Conservation (phyloP, 2,888 invertebrate genomes). For the Latrodectus hesperus region DNA sequence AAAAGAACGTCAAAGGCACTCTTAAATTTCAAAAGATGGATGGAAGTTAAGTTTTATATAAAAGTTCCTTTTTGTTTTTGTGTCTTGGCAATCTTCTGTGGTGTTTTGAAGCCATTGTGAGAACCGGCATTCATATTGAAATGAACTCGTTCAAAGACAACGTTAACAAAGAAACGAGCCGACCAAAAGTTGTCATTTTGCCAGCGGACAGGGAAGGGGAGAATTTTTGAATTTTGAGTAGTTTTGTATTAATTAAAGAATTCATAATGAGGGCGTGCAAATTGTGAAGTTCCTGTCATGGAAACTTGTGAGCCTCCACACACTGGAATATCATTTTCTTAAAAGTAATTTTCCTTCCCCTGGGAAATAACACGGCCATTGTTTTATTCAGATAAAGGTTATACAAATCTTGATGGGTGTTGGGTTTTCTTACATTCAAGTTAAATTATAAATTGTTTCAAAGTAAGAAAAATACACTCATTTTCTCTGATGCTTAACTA, state of each 20-base stretch:
- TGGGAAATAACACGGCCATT: no score
- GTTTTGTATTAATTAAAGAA: constrained; percentile 63
- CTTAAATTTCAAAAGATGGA: constrained; percentile 40
- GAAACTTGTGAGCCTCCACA: constrained; percentile 2
- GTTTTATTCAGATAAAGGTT: no score
- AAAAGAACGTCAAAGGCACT: constrained; percentile 30
- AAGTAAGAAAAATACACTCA: no score
- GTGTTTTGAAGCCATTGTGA: constrained; percentile 32
- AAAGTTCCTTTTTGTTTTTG: constrained; percentile 1
- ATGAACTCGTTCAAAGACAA: constrained; percentile 38
- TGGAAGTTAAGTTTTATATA: constrained; percentile 8
- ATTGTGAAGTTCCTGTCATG: constrained; percentile 30
- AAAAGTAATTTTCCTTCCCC: neutral
- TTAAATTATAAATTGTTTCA: no score
- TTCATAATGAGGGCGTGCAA: constrained; percentile 39
- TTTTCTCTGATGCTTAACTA: no score
- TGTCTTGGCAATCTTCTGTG: neutral
- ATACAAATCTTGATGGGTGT: no score
- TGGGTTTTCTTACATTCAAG: no score
- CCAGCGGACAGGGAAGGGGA: constrained; percentile 42
- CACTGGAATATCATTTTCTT: neutral
- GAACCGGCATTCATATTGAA: constrained; percentile 59
- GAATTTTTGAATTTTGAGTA: constrained; percentile 40
- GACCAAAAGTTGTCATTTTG: constrained; percentile 56
- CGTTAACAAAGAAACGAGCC: constrained; percentile 4